These are phyloP conservation scores for Scatophagus argus DNA, from an alignment of 2,113 vertebrate species.

Conservation along the genomic window DNA sequence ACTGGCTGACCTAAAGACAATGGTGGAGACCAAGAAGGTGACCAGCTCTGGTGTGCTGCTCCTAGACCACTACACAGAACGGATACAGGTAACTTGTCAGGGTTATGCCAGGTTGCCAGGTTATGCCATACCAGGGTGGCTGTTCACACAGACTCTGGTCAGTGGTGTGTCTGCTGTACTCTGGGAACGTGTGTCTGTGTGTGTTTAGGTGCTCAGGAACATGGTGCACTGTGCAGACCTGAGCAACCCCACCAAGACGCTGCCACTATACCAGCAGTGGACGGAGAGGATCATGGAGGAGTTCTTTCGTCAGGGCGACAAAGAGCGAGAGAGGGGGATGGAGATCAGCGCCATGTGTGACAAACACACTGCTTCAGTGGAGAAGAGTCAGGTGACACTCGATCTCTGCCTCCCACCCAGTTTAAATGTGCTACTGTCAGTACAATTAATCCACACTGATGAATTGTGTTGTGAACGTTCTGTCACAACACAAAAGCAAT, in stretches of 20 bases:
- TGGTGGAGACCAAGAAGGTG: slow-evolving; percentile 97
- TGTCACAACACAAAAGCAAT: neutral
- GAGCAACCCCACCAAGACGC: slow-evolving; percentile 91
- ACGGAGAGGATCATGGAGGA: slow-evolving; percentile 92
- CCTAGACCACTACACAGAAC: slow-evolving; percentile 91
- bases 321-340: slow-evolving; percentile 89
- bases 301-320: slow-evolving; percentile 91
- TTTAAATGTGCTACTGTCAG: neutral
- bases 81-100: slow-evolving; percentile 87
- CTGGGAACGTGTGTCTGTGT: neutral
- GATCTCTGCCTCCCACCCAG: neutral
- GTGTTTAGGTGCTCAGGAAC: slow-evolving; percentile 89
- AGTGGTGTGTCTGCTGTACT: neutral
- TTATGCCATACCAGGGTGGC: no score
- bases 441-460: neutral
- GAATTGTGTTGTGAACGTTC: no score
- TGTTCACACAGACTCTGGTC: neutral
- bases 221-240: slow-evolving; percentile 94
- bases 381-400: slow-evolving; percentile 89
- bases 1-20: slow-evolving; percentile 92
- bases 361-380: slow-evolving; percentile 90
- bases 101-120: no score
- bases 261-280: slow-evolving; percentile 90
- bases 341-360: slow-evolving; percentile 96
- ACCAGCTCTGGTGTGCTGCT: slow-evolving; percentile 91